These are phyloP conservation scores for Sceloporus tristichus DNA, from an alignment of 2,113 vertebrate genomes.

Conservation along the genomic window DNA sequence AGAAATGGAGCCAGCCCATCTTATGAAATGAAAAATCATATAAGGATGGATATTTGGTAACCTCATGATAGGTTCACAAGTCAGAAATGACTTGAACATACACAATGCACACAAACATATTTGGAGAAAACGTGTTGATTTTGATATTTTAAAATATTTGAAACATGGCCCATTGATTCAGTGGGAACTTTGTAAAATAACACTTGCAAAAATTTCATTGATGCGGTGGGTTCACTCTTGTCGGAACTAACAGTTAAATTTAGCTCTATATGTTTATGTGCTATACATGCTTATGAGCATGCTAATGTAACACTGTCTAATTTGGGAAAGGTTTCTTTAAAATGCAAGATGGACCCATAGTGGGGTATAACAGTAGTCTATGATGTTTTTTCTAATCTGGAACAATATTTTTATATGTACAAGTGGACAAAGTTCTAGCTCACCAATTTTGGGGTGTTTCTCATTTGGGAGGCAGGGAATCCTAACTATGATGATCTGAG, in stretches of 20 bases:
- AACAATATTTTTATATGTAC: not conserved
- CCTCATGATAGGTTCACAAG: no score
- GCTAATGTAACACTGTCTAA: not conserved
- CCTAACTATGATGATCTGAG: not conserved
- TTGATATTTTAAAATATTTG: not conserved
- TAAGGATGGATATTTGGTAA: not conserved
- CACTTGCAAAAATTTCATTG: no score
- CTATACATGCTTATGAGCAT: not conserved
- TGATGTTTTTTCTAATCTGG: not conserved
- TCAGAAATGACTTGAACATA: no score
- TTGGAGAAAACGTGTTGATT: not conserved
- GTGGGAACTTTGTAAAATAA: no score
- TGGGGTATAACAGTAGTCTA: not conserved
- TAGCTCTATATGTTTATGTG: not conserved
- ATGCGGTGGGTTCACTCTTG: no score
- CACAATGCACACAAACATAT: no score
- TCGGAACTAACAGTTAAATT: no score
- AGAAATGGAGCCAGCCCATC: no score
- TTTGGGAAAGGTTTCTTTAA: not conserved
- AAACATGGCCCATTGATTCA: not conserved
- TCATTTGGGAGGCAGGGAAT: no score
- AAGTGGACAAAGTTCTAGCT: not conserved
- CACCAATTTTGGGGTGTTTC: not conserved
- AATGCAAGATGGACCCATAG: not conserved
- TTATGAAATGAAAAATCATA: no score